Conservation (phyloP, 2,797 vertebrate genomes). For the Salarias fasciatus region DNA sequence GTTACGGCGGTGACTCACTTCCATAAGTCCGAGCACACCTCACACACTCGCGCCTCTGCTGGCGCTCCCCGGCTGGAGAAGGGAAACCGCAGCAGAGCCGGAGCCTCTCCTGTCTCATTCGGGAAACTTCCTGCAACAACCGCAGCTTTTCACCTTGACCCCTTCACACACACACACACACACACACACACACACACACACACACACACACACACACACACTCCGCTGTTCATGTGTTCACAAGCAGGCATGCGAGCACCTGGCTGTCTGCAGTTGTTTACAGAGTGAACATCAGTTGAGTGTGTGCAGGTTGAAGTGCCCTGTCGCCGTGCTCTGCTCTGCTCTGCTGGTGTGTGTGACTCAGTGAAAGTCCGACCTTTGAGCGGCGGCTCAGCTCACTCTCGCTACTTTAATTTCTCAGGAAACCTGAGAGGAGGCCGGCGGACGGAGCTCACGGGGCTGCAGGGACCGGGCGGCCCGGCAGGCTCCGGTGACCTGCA, state of each 20-base stretch:
- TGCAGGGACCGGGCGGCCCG: constrained; percentile 20
- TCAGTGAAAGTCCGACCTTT: constrained; percentile 55
- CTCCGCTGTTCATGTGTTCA: constrained; percentile 6
- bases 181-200: constrained; percentile 6
- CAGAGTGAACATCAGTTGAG: not conserved
- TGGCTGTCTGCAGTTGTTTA: not conserved
- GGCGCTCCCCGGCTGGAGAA: constrained; percentile 21
- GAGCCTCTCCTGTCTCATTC: constrained; percentile 49
- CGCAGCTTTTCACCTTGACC: constrained; percentile 44
- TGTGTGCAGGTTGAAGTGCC: not conserved
- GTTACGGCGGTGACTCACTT: constrained; percentile 59
- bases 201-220: too few species aligned
- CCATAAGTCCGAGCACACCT: constrained; percentile 41
- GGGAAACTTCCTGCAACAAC: constrained; percentile 61
- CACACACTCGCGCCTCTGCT: constrained; percentile 23
- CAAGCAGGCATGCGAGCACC: not conserved
- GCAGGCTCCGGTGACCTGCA: constrained; percentile 9
- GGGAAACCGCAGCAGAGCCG: constrained; percentile 60
- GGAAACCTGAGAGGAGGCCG: constrained; percentile 49
- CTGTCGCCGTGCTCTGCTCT: not conserved
- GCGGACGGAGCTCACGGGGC: constrained; percentile 9
- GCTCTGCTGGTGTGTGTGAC: constrained; percentile 20
- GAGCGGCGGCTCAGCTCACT: constrained; percentile 32
- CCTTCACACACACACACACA: constrained; percentile 24
- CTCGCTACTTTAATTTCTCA: constrained; percentile 59